Evolutionary conservation across 2,797 vertebrate species (phyloP).

Genomic region (Myoxocephalus aenaeus): DNA sequence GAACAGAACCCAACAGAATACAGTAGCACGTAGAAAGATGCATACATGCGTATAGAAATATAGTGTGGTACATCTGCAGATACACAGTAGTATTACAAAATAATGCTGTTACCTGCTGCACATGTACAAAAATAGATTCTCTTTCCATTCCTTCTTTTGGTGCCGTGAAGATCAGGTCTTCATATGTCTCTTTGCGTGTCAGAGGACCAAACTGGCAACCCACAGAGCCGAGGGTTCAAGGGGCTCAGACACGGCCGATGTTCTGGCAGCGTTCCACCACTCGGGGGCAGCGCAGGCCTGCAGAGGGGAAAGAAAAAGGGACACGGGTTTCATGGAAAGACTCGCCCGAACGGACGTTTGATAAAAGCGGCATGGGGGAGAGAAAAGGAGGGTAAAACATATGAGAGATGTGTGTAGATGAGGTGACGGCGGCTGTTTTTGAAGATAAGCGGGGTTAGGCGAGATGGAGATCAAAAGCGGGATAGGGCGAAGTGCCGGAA

Average conservation of each 20-base stretch:
- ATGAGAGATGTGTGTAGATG: slow-evolving; percentile 3
- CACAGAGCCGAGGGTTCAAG: too few relatives aligned
- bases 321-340: not conserved
- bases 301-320: not conserved
- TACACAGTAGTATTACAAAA: not conserved
- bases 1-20: not conserved
- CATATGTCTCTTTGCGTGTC: not conserved
- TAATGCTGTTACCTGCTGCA: not conserved
- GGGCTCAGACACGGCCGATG: not conserved
- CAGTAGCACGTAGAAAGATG: not conserved
- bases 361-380: not conserved
- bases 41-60: not conserved
- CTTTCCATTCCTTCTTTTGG: not conserved
- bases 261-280: slow-evolving; percentile 35
- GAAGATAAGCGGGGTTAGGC: slow-evolving; percentile 15
- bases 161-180: not conserved
- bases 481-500: not conserved
- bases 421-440: not conserved
- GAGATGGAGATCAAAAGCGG: slow-evolving; percentile 30
- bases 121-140: not conserved
- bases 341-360: not conserved
- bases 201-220: not conserved
- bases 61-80: not conserved
- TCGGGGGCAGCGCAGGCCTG: slow-evolving; percentile 39
- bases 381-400: slow-evolving; percentile 8